phyloP scores from a whole-genome alignment of 2,113 vertebrate genomes.

The Pyxicephalus adspersus region DNA sequence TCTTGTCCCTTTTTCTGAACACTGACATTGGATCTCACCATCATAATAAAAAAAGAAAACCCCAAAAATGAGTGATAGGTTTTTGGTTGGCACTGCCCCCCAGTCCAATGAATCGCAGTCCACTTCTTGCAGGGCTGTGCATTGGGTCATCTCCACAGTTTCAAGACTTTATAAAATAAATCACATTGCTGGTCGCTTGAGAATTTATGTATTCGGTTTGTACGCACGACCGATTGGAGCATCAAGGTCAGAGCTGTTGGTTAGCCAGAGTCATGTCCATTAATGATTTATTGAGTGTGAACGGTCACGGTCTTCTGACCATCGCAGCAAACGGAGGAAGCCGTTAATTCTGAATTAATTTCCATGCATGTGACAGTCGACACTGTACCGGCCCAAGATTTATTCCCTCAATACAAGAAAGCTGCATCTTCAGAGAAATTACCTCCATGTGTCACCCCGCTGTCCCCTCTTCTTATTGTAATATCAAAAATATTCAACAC shows the following conservation, averaged over 20 bases:
- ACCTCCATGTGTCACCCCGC: not conserved
- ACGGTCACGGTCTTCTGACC: not conserved
- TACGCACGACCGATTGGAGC: not conserved
- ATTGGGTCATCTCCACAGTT: not conserved
- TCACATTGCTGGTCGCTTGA: not conserved
- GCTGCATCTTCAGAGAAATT: not conserved
- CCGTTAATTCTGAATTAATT: not conserved
- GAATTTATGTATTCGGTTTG: not conserved
- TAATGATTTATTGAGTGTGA: slow-evolving; percentile 23
- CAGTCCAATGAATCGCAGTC: not conserved
- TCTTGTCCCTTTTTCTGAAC: too few relatives aligned
- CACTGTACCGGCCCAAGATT: not conserved
- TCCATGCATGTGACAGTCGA: not conserved
- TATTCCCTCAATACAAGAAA: not conserved
- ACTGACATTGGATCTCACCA: too few relatives aligned
- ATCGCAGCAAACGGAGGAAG: not conserved
- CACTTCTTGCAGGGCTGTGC: not conserved
- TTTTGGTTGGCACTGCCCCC: not conserved
- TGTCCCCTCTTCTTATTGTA: too few relatives aligned
- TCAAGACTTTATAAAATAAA: not conserved
- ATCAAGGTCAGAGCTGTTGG: slow-evolving; percentile 3
- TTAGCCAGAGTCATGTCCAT: not conserved
- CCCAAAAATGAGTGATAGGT: not conserved
- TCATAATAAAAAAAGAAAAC: not conserved
- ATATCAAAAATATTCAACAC: too few relatives aligned